Conservation (phyloP, 2,113 vertebrate genomes). For the Ictidomys tridecemlineatus region DNA sequence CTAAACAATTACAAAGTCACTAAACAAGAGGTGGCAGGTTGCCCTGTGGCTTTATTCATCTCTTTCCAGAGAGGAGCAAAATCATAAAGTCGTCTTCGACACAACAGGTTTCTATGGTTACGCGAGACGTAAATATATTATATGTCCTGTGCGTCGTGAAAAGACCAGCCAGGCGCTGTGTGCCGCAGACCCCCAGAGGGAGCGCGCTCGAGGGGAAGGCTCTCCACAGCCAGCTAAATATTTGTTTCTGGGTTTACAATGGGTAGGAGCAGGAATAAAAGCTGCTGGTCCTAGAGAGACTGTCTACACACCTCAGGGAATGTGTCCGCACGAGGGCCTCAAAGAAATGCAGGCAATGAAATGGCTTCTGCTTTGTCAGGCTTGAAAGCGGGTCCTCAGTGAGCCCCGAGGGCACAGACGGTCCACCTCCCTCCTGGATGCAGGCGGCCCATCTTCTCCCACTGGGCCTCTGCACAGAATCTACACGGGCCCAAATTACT, state of each 20-base stretch:
- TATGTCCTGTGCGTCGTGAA: constrained; percentile 54
- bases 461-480: not conserved
- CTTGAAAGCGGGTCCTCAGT: not conserved
- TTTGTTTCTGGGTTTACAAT: constrained; percentile 78
- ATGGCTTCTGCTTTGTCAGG: constrained; percentile 13
- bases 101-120: constrained; percentile 86
- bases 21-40: constrained; percentile 69
- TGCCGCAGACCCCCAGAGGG: constrained; percentile 68
- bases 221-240: constrained; percentile 73
- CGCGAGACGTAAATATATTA: constrained; percentile 78
- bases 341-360: constrained; percentile 27
- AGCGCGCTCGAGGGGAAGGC: constrained; percentile 35
- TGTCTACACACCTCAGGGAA: not conserved
- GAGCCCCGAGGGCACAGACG: not conserved
- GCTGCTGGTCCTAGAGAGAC: not conserved
- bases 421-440: not conserved
- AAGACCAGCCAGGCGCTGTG: constrained; percentile 59
- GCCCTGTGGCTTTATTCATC: constrained; percentile 74
- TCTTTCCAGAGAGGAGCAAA: constrained; percentile 68
- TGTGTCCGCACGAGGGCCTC: not conserved
- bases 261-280: constrained; percentile 25
- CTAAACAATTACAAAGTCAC: constrained; percentile 67
- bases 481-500: not conserved
- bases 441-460: not conserved
- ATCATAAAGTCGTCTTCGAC: constrained; percentile 65